phyloP scores from a whole-genome alignment of 2,888 invertebrate genomes.

The Tetranychus truncatus region DNA sequence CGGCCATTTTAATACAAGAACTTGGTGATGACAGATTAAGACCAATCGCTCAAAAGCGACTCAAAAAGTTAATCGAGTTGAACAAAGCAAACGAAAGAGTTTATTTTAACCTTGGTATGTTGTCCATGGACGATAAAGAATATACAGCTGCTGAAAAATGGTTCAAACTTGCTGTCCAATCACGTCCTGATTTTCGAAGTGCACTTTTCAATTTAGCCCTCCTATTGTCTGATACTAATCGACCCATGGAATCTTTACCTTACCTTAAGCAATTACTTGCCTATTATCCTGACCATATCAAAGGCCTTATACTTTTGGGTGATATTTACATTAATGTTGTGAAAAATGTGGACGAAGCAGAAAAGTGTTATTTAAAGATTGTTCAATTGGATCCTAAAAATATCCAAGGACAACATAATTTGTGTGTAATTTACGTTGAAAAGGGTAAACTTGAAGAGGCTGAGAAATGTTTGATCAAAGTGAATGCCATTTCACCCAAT shows the following conservation, averaged over 20 bases:
- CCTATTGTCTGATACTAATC: constrained; percentile 63
- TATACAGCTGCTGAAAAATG: constrained; percentile 70
- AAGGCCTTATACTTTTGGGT: constrained; percentile 76
- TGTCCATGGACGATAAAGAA: constrained; percentile 84
- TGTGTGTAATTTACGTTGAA: constrained; percentile 89
- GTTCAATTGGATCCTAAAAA: constrained; percentile 69
- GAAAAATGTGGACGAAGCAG: constrained; percentile 80
- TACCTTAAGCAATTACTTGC: constrained; percentile 62
- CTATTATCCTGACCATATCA: constrained; percentile 78
- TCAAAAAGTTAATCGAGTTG: constrained; percentile 52
- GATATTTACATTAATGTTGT: constrained; percentile 90
- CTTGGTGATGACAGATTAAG: constrained; percentile 58
- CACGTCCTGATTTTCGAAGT: constrained; percentile 68
- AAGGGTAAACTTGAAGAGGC: constrained; percentile 66
- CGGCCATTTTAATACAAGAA: constrained; percentile 81
- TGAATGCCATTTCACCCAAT: constrained; percentile 52
- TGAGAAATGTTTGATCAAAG: constrained; percentile 60
- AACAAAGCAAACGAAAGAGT: constrained; percentile 65
- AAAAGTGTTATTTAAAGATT: constrained; percentile 77
- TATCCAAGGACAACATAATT: constrained; percentile 81
- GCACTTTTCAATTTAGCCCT: constrained; percentile 85
- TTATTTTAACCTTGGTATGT: constrained; percentile 86
- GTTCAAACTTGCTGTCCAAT: constrained; percentile 61
- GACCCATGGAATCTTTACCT: constrained; percentile 76
- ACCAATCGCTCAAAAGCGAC: constrained; percentile 43